These are phyloP conservation scores for Thumatha senex DNA, from an alignment of 2,888 invertebrate species.

Conservation along the genomic window DNA sequence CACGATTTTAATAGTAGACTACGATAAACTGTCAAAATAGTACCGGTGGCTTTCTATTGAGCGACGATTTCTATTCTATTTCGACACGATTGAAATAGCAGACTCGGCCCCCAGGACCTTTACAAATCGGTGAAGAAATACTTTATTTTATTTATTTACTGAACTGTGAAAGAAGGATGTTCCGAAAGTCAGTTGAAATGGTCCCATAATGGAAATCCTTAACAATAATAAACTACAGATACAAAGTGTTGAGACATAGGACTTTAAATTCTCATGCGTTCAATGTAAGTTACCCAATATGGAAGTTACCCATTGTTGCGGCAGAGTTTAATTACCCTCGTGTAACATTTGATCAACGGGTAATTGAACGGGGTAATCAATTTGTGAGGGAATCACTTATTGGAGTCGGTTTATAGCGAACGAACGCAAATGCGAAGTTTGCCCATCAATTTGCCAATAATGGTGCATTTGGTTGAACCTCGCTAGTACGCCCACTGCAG, in stretches of 20 bases:
- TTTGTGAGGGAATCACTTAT: conserved; percentile 5
- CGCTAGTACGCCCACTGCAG: neutral
- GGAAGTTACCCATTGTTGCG: conserved; percentile 2
- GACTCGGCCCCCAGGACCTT: too few species aligned
- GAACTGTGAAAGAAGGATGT: too few species aligned
- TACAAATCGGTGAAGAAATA: too few species aligned
- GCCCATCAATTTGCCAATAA: conserved; percentile 1
- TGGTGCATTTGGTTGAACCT: neutral
- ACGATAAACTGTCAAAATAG: too few species aligned
- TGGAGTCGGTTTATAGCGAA: conserved; percentile 1
- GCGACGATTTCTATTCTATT: too few species aligned
- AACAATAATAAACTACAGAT: neutral
- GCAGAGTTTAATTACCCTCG: conserved; percentile 10
- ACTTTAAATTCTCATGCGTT: neutral
- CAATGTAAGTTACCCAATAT: neutral
- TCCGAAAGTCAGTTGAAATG: too few species aligned
- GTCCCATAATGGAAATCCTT: neutral
- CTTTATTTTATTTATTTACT: too few species aligned
- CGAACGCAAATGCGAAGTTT: neutral
- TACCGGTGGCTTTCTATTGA: too few species aligned
- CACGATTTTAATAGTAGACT: too few species aligned
- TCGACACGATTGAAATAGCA: too few species aligned
- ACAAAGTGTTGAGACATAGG: neutral
- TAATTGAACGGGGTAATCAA: conserved; percentile 13
- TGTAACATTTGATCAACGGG: conserved; percentile 8